Evolutionary conservation across 2,797 vertebrate species (phyloP), one percentile per base, ranked within the genome.

Genomic region (Benthosema pterotum): DNA sequence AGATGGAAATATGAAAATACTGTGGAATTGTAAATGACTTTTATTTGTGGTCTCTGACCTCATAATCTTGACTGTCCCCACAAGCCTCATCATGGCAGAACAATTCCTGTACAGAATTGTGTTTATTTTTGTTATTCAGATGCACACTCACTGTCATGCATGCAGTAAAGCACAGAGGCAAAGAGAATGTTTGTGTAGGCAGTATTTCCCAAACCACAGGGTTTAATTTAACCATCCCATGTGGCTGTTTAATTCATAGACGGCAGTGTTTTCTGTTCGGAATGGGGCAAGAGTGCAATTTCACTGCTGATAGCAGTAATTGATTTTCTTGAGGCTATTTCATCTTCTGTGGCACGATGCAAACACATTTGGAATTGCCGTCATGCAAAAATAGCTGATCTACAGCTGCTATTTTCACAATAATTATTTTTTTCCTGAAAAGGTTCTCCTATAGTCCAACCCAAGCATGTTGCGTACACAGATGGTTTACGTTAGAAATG

Each of bases 31-130:
- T 61, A 75, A 49, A 70, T 85, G 79, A 88, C 78, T 83, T 38
- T 38, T 38, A 38, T 38, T 78, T 82, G 79, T 66, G 80, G 84
- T 75, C 72, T 78, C 73, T 88, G 87, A 88, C 87, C 83, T 87
- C 82, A n/a, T n/a, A 83, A 87, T 85, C 79, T 80, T 77, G 77
- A 78, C 75, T 42, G 15, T 67, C 65, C 82, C 69, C 65, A 38
- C 79, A 79, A 86, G 72, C 82, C 69, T 84, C 82, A 85, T 83
- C 71, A 63, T 70, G 78, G 65, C 72, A 1, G 2, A 22, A 2
- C 22, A 25, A 54, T 69, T 61, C 70, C 48, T 22, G 17, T 22
- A 32, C 55, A 43, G 64, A 46, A 15, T 46, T 38, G 32, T 38
- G 32, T 38, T 52, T 38, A 51, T 67, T 54, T 60, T 45, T 46